Conservation (phyloP, 2,888 invertebrate species). For the Alitta virens region DNA sequence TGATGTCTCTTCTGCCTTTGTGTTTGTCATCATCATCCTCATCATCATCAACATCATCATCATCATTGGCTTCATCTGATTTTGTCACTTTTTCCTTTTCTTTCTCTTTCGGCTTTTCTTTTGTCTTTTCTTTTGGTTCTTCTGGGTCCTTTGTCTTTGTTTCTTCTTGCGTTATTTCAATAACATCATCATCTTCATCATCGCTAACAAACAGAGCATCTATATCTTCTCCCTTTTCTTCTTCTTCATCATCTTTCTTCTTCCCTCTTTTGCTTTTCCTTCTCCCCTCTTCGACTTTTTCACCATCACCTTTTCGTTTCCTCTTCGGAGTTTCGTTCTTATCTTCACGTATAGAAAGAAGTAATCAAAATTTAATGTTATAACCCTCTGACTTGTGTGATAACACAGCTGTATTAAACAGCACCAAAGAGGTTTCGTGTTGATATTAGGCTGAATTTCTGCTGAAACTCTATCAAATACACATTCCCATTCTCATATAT, state of each 20-base stretch:
- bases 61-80: conserved; percentile 8
- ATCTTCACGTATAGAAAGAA: background rate
- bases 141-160: conserved; percentile 4
- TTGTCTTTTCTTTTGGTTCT: background rate
- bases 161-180: background rate
- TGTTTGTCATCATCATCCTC: conserved; percentile 9
- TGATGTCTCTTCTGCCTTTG: conserved; percentile 62
- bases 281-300: background rate
- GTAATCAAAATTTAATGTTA: background rate
- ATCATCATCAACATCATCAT: conserved; percentile 1
- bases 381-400: background rate
- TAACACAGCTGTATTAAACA: background rate
- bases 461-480: too few relatives aligned
- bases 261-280: background rate
- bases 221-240: conserved; percentile 8
- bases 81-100: conserved; percentile 11
- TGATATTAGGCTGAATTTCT: too few relatives aligned
- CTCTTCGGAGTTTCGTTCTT: background rate
- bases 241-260: background rate
- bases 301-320: background rate
- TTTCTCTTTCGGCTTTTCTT: background rate
- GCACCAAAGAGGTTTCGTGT: too few relatives aligned
- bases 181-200: conserved; percentile 9
- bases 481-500: too few relatives aligned
- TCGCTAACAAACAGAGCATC: conserved; percentile 15